These are phyloP conservation scores for Kryptolebias ocellatus DNA, from an alignment of 2,797 vertebrate genomes.

Conservation along the genomic window DNA sequence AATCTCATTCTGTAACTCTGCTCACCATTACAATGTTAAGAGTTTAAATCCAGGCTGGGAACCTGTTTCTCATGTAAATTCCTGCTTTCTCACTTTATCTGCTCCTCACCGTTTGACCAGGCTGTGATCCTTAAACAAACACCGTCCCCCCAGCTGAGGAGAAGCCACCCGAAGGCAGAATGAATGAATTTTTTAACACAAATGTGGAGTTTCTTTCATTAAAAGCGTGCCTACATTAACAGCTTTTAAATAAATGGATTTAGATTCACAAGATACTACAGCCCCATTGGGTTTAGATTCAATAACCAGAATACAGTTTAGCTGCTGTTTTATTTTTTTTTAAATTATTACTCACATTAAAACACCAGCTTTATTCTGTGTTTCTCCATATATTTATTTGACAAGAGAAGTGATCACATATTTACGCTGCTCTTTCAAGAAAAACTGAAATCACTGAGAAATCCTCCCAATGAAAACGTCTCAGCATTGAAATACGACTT, in stretches of 20 bases:
- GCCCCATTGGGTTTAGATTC: no score
- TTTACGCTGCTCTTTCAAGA: no score
- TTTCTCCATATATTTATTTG: no score
- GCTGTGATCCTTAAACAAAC: slow-evolving; percentile 78
- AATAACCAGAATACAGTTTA: background rate
- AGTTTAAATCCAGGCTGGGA: slow-evolving; percentile 80
- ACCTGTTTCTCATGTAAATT: slow-evolving; percentile 85
- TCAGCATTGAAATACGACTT: no score
- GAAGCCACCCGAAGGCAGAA: slow-evolving; percentile 29
- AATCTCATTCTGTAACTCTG: slow-evolving; percentile 83
- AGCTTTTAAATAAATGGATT: slow-evolving; percentile 2
- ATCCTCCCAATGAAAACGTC: no score
- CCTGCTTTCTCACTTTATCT: slow-evolving; percentile 62
- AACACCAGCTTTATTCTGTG: no score
- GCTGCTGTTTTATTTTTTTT: background rate
- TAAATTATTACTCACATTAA: no score
- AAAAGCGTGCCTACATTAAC: background rate
- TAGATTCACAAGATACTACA: slow-evolving; percentile 12
- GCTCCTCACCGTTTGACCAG: slow-evolving; percentile 64
- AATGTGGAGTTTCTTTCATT: slow-evolving; percentile 6
- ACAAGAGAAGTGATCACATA: no score
- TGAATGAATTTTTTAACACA: background rate
- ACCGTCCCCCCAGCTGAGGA: slow-evolving; percentile 16
- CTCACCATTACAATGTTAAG: slow-evolving; percentile 83
- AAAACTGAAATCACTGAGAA: no score